Evolutionary conservation across 2,888 invertebrate genomes (phyloP).

Genomic region (Blastobasis lacticolella): DNA sequence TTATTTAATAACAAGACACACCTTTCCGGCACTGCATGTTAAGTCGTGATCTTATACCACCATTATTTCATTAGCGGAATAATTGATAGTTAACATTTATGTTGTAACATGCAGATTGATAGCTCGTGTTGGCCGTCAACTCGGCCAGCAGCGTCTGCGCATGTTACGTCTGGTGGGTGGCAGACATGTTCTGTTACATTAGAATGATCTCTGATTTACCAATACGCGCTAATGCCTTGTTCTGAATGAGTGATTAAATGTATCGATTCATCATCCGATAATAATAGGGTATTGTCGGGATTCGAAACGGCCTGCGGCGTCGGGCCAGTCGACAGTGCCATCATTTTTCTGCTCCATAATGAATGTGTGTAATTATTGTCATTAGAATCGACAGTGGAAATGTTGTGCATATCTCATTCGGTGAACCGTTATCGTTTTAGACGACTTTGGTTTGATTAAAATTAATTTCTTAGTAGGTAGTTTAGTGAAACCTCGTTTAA

Average conservation of each 20-base stretch:
- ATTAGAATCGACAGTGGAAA: too few species aligned
- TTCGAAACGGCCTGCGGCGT: not conserved
- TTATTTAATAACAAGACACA: too few species aligned
- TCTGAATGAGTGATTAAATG: constrained; percentile 47
- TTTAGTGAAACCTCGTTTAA: too few species aligned
- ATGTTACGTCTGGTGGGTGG: constrained; percentile 37
- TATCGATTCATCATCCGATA: constrained; percentile 49
- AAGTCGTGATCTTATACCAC: constrained; percentile 47
- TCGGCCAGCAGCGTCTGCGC: constrained; percentile 16
- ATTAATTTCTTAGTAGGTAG: not conserved
- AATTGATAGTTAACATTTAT: constrained; percentile 58
- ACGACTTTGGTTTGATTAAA: constrained; percentile 6
- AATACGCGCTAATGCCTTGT: constrained; percentile 28
- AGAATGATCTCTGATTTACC: constrained; percentile 31
- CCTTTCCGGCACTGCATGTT: constrained; percentile 7
- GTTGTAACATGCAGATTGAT: constrained; percentile 60
- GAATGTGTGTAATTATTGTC: too few species aligned
- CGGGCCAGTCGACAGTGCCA: too few species aligned
- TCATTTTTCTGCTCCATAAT: too few species aligned
- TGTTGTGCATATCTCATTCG: too few species aligned
- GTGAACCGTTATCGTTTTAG: too few species aligned
- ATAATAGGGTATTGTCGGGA: constrained; percentile 40
- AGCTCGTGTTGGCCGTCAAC: constrained; percentile 51
- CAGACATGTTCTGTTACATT: constrained; percentile 23
- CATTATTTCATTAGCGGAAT: constrained; percentile 63